A percentile compares a stretch with the other conserved stretches of the same genome.
These are phyloP conservation scores for Caenorhabditis zanzibari DNA, from an alignment of 2,888 invertebrate species.

Conservation along the genomic window DNA sequence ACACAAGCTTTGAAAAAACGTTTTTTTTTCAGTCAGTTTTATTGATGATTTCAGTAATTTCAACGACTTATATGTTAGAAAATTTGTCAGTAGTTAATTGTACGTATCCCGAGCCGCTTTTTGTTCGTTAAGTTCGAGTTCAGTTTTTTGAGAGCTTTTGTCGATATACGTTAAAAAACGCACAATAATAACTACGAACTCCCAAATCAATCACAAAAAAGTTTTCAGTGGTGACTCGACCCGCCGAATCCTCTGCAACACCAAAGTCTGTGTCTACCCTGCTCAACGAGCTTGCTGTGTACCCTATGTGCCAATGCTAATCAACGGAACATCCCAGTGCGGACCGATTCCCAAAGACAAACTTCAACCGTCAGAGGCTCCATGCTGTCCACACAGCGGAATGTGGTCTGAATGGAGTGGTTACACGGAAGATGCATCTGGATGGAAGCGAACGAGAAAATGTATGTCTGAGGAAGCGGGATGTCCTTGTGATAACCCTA, in stretches of 20 bases:
- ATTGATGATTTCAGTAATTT: no score
- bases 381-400: slow-evolving; percentile 16
- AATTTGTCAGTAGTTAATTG: no score
- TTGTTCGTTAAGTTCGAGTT: no score
- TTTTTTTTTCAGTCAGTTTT: no score
- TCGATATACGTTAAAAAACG: no score
- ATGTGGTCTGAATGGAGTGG: slow-evolving; percentile 24
- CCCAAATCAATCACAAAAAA: no score
- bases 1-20: no score
- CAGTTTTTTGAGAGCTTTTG: no score
- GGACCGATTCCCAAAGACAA: slow-evolving; percentile 34
- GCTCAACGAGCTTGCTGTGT: slow-evolving; percentile 34
- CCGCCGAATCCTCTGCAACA: slow-evolving; percentile 34
- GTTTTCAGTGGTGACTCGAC: slow-evolving; percentile 35
- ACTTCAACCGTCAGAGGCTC: background rate
- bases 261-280: slow-evolving; percentile 18
- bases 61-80: no score
- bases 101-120: no score
- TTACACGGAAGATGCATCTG: background rate
- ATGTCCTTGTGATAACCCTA: slow-evolving; percentile 13
- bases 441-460: background rate
- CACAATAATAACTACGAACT: no score
- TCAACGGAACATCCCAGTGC: slow-evolving; percentile 29
- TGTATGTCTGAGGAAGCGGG: slow-evolving; percentile 6
- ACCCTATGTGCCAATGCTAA: slow-evolving; percentile 36